These are phyloP conservation scores for Mesorhabditis spiculigera DNA, from an alignment of 2,888 invertebrate species.

Conservation along the genomic window DNA sequence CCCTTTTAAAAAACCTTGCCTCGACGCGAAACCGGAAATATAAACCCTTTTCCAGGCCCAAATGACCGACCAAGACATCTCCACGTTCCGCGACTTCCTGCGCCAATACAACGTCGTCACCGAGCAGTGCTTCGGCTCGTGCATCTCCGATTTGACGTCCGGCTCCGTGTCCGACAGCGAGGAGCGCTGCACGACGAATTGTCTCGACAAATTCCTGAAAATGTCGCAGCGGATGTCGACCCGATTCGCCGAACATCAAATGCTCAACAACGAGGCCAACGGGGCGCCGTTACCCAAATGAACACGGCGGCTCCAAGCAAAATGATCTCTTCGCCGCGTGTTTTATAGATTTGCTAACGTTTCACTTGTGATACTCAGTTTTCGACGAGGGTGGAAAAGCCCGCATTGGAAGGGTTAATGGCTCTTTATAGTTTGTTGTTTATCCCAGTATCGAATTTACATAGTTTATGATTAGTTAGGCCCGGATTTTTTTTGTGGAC, in stretches of 20 bases:
- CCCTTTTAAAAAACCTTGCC: too few relatives aligned
- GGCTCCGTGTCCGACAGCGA: conserved; percentile 63
- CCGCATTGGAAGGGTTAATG: too few relatives aligned
- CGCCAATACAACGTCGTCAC: conserved; percentile 55
- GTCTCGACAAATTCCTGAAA: conserved; percentile 92
- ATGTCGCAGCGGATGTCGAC: conserved; percentile 93
- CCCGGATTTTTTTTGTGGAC: too few relatives aligned
- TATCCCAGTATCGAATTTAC: too few relatives aligned
- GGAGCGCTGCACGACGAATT: conserved; percentile 80
- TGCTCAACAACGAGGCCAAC: conserved; percentile 62
- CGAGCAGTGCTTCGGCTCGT: conserved; percentile 88
- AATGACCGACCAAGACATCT: conserved; percentile 45
- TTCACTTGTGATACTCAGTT: too few relatives aligned
- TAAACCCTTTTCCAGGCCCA: not conserved
- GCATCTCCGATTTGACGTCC: conserved; percentile 81
- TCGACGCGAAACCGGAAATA: too few relatives aligned
- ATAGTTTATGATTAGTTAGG: too few relatives aligned
- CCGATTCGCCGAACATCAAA: conserved; percentile 86
- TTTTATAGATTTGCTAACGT: too few relatives aligned
- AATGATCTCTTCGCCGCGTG: too few relatives aligned
- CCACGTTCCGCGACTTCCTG: conserved; percentile 54
- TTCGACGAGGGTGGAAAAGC: too few relatives aligned
- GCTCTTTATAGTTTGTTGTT: too few relatives aligned
- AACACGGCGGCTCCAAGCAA: not conserved
- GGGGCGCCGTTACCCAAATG: conserved; percentile 28